These are phyloP conservation scores for Sebastes hubbsi DNA, from an alignment of 2,797 vertebrate species.

Conservation along the genomic window DNA sequence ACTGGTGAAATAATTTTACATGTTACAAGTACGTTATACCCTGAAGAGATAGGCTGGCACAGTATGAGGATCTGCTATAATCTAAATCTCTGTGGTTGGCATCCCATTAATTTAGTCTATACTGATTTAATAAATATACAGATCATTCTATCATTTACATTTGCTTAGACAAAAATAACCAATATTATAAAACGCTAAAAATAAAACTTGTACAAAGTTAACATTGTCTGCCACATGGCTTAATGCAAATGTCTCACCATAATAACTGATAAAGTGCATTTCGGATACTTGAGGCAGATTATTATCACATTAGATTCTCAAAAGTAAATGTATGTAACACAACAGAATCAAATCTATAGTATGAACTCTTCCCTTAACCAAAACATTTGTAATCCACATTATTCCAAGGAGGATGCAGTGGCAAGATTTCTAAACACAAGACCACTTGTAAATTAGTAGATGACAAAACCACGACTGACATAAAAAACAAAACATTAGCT, in stretches of 20 bases:
- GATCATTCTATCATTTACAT: constrained; percentile 33
- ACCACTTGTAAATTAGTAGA: background rate
- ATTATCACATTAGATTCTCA: constrained; percentile 10
- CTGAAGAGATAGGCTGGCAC: constrained; percentile 39
- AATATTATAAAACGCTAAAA: constrained; percentile 32
- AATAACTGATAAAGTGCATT: constrained; percentile 60
- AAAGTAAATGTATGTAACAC: background rate
- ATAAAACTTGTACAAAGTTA: constrained; percentile 27
- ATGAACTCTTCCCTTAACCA: background rate
- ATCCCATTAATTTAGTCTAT: constrained; percentile 43
- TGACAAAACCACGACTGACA: background rate
- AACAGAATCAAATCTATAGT: background rate
- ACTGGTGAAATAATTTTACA: constrained; percentile 15
- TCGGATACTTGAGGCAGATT: constrained; percentile 55
- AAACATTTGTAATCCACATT: constrained; percentile 8
- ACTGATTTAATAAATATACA: constrained; percentile 18
- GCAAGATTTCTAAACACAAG: constrained; percentile 9
- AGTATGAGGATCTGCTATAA: constrained; percentile 40
- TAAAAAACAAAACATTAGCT: background rate
- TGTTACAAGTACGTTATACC: constrained; percentile 27
- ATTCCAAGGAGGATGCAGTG: constrained; percentile 2
- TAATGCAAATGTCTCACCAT: constrained; percentile 7
- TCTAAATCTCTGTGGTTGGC: constrained; percentile 28
- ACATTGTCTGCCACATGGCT: constrained; percentile 7
- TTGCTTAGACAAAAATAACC: constrained; percentile 16